These are phyloP conservation scores for Beroe ovata DNA, from an alignment of 37 sponge, comb jelly and placozoan species.

Conservation along the genomic window DNA sequence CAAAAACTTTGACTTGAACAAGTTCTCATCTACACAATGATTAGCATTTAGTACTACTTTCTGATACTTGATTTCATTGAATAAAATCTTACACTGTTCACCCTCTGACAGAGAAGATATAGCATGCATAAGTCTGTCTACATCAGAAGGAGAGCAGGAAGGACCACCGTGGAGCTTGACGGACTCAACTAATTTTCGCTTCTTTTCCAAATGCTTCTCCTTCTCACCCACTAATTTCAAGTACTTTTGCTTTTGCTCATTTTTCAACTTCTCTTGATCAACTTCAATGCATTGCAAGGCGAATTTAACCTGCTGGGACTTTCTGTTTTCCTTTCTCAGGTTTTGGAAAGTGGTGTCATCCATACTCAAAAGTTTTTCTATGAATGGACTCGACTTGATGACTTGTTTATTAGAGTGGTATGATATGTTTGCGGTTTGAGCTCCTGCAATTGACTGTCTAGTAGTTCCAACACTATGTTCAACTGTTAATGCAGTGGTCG, in stretches of 20 bases:
- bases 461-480: not conserved
- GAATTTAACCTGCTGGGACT: not conserved
- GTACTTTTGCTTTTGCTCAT: not conserved
- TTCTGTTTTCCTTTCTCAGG: not conserved
- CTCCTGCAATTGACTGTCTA: not conserved
- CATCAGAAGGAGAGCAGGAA: not conserved
- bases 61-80: not conserved
- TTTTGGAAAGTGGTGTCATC: not conserved
- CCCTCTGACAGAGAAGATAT: not conserved
- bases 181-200: not conserved
- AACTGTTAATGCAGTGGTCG: not conserved
- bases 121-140: not conserved
- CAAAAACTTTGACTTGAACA: not conserved
- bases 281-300: not conserved
- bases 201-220: not conserved
- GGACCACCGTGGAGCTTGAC: not conserved
- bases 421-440: not conserved
- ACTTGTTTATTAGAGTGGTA: not conserved
- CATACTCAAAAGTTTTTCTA: not conserved
- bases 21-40: not conserved
- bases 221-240: not conserved
- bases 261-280: not conserved
- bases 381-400: not conserved
- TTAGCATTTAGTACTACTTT: not conserved
- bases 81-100: not conserved